A percentile compares a stretch with the other conserved stretches of the same genome.
Conservation (phyloP, 2,888 invertebrate genomes). For the Leptinotarsa juncta region DNA sequence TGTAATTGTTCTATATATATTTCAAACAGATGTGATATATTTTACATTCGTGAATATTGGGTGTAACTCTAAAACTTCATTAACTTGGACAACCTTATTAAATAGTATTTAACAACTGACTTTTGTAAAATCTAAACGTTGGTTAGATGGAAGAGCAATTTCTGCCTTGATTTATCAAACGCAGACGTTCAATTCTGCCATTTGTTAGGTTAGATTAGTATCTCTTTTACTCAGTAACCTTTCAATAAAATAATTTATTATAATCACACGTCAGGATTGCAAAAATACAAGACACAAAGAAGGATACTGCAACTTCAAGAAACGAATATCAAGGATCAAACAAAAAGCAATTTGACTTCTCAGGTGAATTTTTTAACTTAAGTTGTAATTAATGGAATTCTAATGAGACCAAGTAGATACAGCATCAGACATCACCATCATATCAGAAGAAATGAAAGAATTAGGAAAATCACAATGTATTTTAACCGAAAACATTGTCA, state of each 20-base stretch:
- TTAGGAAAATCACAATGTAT: slow-evolving; percentile 10
- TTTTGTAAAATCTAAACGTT: too few species aligned
- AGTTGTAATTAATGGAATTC: not conserved
- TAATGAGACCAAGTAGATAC: slow-evolving; percentile 25
- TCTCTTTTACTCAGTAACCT: too few species aligned
- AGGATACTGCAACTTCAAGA: slow-evolving; percentile 11
- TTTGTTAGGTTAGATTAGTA: too few species aligned
- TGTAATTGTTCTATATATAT: too few species aligned
- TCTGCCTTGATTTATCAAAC: too few species aligned
- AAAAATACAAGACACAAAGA: slow-evolving; percentile 22
- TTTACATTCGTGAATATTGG: too few species aligned
- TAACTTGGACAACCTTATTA: too few species aligned
- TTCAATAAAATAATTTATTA: not conserved
- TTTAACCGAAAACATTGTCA: not conserved
- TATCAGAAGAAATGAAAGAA: slow-evolving; percentile 22
- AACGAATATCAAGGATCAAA: slow-evolving; percentile 4
- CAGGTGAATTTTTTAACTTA: slow-evolving; percentile 10
- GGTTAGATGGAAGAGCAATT: too few species aligned
- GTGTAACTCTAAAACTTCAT: too few species aligned
- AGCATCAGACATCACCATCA: slow-evolving; percentile 26
- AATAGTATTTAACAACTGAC: too few species aligned
- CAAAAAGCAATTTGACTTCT: not conserved
- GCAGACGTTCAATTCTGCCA: too few species aligned
- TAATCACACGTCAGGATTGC: slow-evolving; percentile 22
- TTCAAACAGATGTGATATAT: too few species aligned